These are phyloP conservation scores for Folsomia manolachei DNA, from an alignment of 2,888 invertebrate genomes.

Conservation along the genomic window DNA sequence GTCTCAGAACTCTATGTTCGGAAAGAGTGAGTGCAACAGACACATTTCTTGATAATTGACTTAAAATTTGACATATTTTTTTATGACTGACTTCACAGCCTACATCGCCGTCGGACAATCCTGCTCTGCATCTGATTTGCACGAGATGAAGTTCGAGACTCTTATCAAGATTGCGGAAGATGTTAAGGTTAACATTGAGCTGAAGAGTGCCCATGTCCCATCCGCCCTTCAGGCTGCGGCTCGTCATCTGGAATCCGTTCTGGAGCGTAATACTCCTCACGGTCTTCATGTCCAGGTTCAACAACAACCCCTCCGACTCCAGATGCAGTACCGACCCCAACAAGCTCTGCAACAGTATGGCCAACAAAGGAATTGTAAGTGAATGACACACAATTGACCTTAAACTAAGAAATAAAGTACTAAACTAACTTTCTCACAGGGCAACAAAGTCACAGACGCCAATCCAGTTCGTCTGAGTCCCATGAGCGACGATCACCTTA, in stretches of 20 bases:
- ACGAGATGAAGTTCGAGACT: background rate
- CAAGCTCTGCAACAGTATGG: background rate
- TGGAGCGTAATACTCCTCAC: background rate
- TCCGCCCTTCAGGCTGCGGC: background rate
- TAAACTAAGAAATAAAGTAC: too few species aligned
- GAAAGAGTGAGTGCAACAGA: background rate
- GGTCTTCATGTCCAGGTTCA: conserved; percentile 7
- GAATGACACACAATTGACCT: too few species aligned
- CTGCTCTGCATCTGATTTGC: background rate
- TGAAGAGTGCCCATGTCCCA: background rate
- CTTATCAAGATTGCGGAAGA: background rate
- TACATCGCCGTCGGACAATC: background rate
- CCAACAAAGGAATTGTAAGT: too few species aligned
- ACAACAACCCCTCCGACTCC: background rate
- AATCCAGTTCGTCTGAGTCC: too few species aligned
- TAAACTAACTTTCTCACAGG: too few species aligned
- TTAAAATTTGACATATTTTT: too few species aligned
- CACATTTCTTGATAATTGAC: background rate
- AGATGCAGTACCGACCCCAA: background rate
- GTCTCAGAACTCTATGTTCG: background rate
- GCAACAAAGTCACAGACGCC: too few species aligned
- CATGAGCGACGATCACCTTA: too few species aligned
- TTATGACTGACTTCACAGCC: background rate
- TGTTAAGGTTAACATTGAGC: background rate
- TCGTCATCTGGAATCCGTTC: background rate